Evolutionary conservation across 2,888 invertebrate genomes (phyloP).

Genomic region (Melanostoma mellinum): DNA sequence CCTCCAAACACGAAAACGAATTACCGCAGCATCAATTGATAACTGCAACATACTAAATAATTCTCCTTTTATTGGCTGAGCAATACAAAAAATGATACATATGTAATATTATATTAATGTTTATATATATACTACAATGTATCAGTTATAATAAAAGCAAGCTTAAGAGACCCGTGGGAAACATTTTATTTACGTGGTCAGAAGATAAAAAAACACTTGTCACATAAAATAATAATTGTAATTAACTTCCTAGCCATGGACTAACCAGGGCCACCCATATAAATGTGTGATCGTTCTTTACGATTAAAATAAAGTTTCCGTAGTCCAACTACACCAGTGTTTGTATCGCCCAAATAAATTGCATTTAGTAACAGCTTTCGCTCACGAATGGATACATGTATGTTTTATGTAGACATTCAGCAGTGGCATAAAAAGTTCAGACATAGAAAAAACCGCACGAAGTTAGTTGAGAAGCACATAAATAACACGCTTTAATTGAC

Average conservation of each 20-base stretch:
- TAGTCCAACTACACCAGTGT: conserved; percentile 13
- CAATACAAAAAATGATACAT: too few species aligned
- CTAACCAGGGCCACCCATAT: neutral
- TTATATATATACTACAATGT: neutral
- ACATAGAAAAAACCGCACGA: conserved; percentile 6
- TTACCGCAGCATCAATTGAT: too few species aligned
- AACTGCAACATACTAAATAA: too few species aligned
- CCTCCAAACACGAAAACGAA: too few species aligned
- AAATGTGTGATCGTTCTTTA: conserved; percentile 5
- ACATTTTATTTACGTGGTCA: conserved; percentile 1
- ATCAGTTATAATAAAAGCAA: conserved; percentile 1
- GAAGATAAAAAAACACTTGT: conserved; percentile 22
- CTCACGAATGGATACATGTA: conserved; percentile 6
- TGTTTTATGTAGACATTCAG: conserved; percentile 27
- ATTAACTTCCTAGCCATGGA: conserved; percentile 18
- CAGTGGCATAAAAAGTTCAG: conserved; percentile 23
- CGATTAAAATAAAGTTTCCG: conserved; percentile 30
- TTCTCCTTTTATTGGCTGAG: too few species aligned
- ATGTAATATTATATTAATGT: neutral
- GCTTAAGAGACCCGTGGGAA: conserved; percentile 14
- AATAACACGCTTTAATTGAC: conserved; percentile 61
- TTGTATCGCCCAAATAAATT: neutral
- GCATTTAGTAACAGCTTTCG: conserved; percentile 4
- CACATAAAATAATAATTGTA: conserved; percentile 19
- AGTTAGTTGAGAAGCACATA: conserved; percentile 26